phyloP scores from a whole-genome alignment of 2,113 vertebrate species.

The Polyodon spathula region DNA sequence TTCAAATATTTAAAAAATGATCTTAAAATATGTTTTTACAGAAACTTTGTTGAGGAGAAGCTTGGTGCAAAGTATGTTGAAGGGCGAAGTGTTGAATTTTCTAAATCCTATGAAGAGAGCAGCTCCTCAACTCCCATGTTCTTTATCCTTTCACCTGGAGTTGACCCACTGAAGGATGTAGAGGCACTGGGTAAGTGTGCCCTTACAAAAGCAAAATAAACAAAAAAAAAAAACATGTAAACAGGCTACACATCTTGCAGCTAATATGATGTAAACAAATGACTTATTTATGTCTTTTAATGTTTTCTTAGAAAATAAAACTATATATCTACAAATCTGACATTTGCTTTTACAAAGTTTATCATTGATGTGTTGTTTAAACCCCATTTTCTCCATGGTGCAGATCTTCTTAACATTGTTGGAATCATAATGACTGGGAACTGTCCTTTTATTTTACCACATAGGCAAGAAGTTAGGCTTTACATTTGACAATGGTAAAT shows the following conservation, averaged over 20 bases:
- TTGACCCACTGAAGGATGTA: constrained; percentile 55
- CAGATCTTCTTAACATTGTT: too few species aligned
- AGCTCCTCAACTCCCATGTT: constrained; percentile 48
- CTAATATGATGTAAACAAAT: background rate
- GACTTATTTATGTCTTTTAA: too few species aligned
- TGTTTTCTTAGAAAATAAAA: too few species aligned
- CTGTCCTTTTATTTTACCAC: background rate
- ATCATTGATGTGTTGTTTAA: too few species aligned
- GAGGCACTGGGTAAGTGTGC: constrained; percentile 49
- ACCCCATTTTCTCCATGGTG: background rate
- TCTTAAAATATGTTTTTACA: too few species aligned
- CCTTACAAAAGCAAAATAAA: background rate
- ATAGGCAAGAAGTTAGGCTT: constrained; percentile 53
- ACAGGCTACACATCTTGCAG: background rate
- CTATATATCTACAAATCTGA: too few species aligned
- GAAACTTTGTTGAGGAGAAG: too few species aligned
- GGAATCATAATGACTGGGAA: too few species aligned
- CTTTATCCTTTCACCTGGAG: constrained; percentile 61
- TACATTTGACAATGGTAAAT: constrained; percentile 53
- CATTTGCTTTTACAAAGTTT: too few species aligned
- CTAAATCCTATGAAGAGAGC: constrained; percentile 56
- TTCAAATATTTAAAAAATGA: background rate
- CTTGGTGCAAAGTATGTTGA: constrained; percentile 27
- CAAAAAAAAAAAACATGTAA: background rate
- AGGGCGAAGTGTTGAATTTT: constrained; percentile 48